Evolutionary conservation across 2,113 vertebrate species (phyloP).

Genomic region (Aspiorhynchus laticeps): DNA sequence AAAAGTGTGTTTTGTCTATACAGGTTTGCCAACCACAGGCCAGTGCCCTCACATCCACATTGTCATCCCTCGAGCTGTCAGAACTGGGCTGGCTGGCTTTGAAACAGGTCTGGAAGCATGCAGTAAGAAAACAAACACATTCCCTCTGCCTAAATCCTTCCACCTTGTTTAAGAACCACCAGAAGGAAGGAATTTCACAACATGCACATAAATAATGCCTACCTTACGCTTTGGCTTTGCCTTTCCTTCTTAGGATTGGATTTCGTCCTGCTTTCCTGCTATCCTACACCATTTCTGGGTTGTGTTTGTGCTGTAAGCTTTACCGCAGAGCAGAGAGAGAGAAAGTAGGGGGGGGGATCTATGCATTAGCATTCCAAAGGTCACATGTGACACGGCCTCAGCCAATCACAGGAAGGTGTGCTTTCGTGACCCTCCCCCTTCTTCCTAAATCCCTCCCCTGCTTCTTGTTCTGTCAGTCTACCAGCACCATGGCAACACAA

Average conservation of each 20-base stretch:
- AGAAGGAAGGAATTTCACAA: constrained; percentile 3
- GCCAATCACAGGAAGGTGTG: constrained; percentile 62
- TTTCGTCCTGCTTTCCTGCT: constrained; percentile 56
- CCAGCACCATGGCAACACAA: constrained; percentile 72
- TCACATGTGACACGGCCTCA: constrained; percentile 61
- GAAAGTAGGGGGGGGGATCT: constrained; percentile 55
- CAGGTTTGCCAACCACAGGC: constrained; percentile 39
- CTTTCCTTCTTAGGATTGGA: constrained; percentile 53
- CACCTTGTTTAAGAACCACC: constrained; percentile 12
- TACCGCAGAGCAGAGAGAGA: constrained; percentile 60
- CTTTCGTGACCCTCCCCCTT: constrained; percentile 50
- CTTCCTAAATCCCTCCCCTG: constrained; percentile 33
- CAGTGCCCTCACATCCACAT: constrained; percentile 45
- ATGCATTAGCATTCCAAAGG: constrained; percentile 75
- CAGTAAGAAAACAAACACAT: constrained; percentile 48
- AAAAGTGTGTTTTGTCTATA: constrained; percentile 17
- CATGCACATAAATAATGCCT: constrained; percentile 47
- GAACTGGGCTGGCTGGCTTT: constrained; percentile 25
- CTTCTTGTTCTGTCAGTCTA: constrained; percentile 70
- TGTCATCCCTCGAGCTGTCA: constrained; percentile 50
- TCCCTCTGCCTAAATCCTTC: constrained; percentile 32
- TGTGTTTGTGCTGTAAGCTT: constrained; percentile 62
- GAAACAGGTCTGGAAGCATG: constrained; percentile 54
- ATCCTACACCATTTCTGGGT: constrained; percentile 72
- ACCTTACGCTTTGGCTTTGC: constrained; percentile 63